Evolutionary conservation across 2,113 vertebrate genomes (phyloP).

Genomic region (Bungarus multicinctus): DNA sequence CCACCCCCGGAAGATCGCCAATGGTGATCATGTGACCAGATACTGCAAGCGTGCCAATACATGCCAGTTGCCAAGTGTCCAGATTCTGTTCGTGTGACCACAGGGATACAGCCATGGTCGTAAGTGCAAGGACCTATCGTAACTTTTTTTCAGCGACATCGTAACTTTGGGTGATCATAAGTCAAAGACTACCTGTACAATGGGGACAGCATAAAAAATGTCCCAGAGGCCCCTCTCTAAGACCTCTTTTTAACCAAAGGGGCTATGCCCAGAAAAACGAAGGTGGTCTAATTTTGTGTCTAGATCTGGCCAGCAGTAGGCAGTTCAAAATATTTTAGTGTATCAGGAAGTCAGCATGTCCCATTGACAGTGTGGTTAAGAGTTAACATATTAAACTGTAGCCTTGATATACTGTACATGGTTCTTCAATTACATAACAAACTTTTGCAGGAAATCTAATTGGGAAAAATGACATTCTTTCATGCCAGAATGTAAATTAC

Average conservation of each 20-base stretch:
- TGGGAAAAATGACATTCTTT: neutral
- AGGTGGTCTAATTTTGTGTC: neutral
- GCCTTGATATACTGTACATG: neutral
- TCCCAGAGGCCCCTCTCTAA: neutral
- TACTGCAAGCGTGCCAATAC: neutral
- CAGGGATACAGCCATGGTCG: neutral
- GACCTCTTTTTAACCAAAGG: neutral
- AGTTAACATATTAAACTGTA: neutral
- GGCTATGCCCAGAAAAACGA: neutral
- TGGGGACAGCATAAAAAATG: neutral
- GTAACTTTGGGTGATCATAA: neutral
- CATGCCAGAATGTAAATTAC: neutral
- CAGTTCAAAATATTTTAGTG: neutral
- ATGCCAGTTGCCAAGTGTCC: neutral
- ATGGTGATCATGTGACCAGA: neutral
- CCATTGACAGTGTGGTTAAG: neutral
- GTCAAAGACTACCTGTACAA: neutral
- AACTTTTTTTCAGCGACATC: neutral
- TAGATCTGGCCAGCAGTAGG: neutral
- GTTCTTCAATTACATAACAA: neutral
- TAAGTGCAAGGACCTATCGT: neutral
- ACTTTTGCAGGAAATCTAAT: neutral
- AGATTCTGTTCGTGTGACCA: neutral
- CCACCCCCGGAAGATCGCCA: fast-evolving
- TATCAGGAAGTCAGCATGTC: neutral